phyloP scores from a whole-genome alignment of 2,113 vertebrate species.

The Damaliscus lunatus region DNA sequence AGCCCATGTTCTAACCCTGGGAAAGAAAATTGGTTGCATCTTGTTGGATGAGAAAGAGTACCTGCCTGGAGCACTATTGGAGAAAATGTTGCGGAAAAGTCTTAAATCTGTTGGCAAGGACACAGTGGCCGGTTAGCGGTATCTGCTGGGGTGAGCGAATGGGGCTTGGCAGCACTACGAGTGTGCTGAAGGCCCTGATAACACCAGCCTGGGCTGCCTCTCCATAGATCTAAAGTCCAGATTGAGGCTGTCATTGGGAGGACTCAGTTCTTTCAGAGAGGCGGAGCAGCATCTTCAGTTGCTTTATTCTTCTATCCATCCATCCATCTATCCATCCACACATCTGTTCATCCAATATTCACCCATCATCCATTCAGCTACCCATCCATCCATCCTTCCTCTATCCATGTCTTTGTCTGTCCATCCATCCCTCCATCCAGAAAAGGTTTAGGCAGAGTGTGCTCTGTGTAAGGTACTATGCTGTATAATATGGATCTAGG shows the following conservation, averaged over 20 bases:
- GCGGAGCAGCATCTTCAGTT: neutral
- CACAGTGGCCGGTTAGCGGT: neutral
- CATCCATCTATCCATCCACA: neutral
- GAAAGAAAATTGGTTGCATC: neutral
- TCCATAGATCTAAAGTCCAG: neutral
- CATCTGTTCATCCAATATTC: neutral
- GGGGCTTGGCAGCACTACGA: neutral
- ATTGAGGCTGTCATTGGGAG: neutral
- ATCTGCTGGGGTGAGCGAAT: neutral
- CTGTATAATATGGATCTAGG: neutral
- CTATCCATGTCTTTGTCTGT: neutral
- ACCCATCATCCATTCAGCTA: neutral
- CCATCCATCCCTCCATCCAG: neutral
- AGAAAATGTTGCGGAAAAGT: neutral
- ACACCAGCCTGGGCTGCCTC: neutral
- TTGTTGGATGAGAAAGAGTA: neutral
- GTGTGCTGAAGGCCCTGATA: neutral
- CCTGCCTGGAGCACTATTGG: neutral
- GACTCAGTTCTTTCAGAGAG: neutral
- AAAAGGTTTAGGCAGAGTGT: neutral
- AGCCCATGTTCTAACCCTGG: neutral
- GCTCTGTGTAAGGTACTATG: neutral
- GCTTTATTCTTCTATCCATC: neutral
- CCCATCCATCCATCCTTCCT: no score
- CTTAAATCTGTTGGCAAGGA: neutral